Percentiles rank a stretch among this genome's conserved stretches.
phyloP scores from a whole-genome alignment of 2,888 invertebrate species.

The Xanthia icteritia region DNA sequence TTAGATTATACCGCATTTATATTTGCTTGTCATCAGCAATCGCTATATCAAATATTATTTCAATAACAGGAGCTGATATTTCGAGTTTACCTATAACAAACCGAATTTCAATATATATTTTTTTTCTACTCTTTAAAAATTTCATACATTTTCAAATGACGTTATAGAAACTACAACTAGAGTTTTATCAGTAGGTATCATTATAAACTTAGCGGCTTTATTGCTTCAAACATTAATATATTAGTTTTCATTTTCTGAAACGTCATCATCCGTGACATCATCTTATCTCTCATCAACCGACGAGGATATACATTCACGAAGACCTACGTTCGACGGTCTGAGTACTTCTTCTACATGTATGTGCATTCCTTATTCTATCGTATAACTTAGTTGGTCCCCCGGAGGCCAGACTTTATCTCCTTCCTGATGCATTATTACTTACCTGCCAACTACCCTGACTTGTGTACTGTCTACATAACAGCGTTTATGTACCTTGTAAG shows the following conservation, averaged over 20 bases:
- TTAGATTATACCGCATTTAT: not conserved
- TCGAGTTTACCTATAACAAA: not conserved
- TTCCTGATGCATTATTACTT: slow-evolving; percentile 62
- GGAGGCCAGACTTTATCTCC: slow-evolving; percentile 59
- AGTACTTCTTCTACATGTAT: slow-evolving; percentile 31
- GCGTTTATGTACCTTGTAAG: slow-evolving; percentile 37
- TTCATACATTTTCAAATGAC: not conserved
- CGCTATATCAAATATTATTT: not conserved
- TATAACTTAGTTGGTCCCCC: slow-evolving; percentile 58
- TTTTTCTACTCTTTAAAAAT: too few relatives aligned
- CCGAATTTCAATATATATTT: not conserved
- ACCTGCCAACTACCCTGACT: slow-evolving; percentile 39
- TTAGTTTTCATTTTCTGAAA: not conserved
- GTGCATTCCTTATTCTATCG: slow-evolving; percentile 57
- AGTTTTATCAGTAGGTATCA: not conserved
- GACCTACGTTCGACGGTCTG: slow-evolving; percentile 26
- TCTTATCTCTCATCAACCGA: slow-evolving; percentile 32
- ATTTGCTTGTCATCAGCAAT: slow-evolving; percentile 2
- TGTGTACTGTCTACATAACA: slow-evolving; percentile 40
- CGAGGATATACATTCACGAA: slow-evolving; percentile 23
- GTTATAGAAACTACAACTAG: not conserved
- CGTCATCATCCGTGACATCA: not conserved
- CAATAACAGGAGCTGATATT: not conserved
- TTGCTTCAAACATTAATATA: not conserved
- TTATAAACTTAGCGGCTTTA: not conserved